These are phyloP conservation scores for Deroplatys truncata DNA, from an alignment of 2,888 invertebrate species.

Conservation along the genomic window DNA sequence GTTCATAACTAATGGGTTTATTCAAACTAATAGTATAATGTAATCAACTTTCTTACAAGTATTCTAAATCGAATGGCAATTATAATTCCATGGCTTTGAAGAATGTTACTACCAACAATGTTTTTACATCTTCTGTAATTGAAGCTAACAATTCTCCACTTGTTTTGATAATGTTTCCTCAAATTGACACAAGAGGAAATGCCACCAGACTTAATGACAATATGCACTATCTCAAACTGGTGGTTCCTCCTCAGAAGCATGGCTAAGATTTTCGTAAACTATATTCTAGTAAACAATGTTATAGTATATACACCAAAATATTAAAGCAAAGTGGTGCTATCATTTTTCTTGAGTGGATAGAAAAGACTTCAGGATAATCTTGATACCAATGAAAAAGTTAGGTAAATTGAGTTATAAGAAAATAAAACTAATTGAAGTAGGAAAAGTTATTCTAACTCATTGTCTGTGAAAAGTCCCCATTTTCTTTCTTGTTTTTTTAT, in stretches of 20 bases:
- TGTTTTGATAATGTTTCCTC: not conserved
- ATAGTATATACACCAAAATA: not conserved
- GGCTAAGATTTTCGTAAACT: not conserved
- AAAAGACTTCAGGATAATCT: not conserved
- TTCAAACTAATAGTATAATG: conserved; percentile 13
- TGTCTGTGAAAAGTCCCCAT: not conserved
- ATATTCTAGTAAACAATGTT: conserved; percentile 1
- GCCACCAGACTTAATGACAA: not conserved
- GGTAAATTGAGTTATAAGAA: conserved; percentile 17
- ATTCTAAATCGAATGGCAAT: not conserved
- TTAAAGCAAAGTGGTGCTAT: not conserved
- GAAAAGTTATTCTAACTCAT: not conserved
- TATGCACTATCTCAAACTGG: not conserved
- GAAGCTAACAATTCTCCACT: not conserved
- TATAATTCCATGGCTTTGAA: not conserved
- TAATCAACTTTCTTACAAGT: conserved; percentile 4
- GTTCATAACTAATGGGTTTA: conserved; percentile 1
- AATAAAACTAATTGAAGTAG: conserved; percentile 16
- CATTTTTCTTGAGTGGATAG: conserved; percentile 9
- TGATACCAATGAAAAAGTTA: conserved; percentile 4
- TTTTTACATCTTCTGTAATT: not conserved
- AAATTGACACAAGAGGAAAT: not conserved
- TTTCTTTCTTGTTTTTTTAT: not conserved
- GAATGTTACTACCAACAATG: not conserved
- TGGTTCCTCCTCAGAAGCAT: not conserved